Conservation (phyloP, 2,888 invertebrate genomes). For the Hyposoter didymator region DNA sequence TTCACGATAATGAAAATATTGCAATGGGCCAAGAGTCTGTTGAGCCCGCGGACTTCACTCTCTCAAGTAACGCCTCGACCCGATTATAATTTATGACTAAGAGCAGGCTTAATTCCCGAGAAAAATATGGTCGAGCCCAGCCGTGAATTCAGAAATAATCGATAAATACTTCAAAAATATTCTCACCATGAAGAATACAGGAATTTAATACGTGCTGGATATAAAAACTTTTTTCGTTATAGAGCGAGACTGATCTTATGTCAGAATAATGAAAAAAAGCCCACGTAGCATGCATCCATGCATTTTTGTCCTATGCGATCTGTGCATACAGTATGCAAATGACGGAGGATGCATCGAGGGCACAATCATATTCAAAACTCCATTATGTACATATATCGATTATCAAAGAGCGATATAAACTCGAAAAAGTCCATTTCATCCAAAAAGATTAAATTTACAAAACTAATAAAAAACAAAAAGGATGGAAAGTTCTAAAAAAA, state of each 20-base stretch:
- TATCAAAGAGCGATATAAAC: not conserved
- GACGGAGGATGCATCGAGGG: not conserved
- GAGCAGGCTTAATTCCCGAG: not conserved
- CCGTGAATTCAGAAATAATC: not conserved
- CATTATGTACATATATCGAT: not conserved
- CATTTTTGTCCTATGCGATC: not conserved
- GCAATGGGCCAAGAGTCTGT: not conserved
- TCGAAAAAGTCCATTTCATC: not conserved
- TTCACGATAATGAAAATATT: not conserved
- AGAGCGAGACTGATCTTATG: not conserved
- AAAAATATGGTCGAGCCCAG: not conserved
- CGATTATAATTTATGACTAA: not conserved
- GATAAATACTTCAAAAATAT: constrained; percentile 9
- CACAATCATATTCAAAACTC: constrained; percentile 2
- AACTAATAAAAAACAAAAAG: not conserved
- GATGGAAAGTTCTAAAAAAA: not conserved
- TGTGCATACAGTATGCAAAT: constrained; percentile 9
- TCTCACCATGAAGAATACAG: not conserved
- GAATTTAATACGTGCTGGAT: constrained; percentile 1
- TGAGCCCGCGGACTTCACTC: not conserved
- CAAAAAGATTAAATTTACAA: not conserved
- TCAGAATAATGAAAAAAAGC: not conserved
- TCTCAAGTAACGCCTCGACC: not conserved
- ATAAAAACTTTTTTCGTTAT: not conserved
- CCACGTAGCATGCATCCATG: not conserved